Evolutionary conservation across 2,113 vertebrate species (phyloP), one percentile per base, ranked within the genome.

Genomic region (Solenodon paradoxus): DNA sequence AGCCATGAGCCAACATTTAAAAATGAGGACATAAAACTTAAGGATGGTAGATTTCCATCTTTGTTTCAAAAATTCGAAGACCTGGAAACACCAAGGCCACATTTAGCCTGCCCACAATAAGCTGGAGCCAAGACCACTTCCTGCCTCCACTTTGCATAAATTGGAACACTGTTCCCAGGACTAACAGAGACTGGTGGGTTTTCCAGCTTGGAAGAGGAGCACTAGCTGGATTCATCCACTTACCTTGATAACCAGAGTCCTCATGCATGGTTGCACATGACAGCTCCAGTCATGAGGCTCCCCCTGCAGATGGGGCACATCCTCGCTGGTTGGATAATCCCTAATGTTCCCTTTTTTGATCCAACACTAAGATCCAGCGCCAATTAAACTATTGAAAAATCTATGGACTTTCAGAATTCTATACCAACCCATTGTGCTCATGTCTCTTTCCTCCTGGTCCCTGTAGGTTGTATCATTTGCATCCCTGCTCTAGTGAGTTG

Each of bases 211-310:
- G 30, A 17, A 55, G 30, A 80, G 42, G 24, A 17, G 69, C 35
- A 5, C 42, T 55, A 15, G 2, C 40, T 71, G 45, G 40, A 35
- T 53, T 71, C 26, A 30, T 24, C 19, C 26, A 1, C 17, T 32
- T 7, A 30, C 35, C n/a, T 30, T 35, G 12, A 3, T 1, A 51
- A 30, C 40, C 53, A 59, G 2, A 30, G 35, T 35, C 47, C 24
- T 49, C 2, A 0, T 45, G 13, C 24, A 45, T 17, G 26, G 22
- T 9, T 71, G 2, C 40, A 12, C 0, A 1, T 28, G 38, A n/a
- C 3, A 51, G 19, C 61, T 49, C 7, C 11, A 55, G 61, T 10
- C 4, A 12, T 77, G 26, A 10, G 9, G 15, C 30, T 57, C 2
- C 74, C 51, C 77, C 24, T 68, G 7, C 4, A 57, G 57, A 15